Base-by-base conservation (phyloP, 37 sponge, comb jelly and placozoan genomes). In the Diacarnus erythraeanus region DNA sequence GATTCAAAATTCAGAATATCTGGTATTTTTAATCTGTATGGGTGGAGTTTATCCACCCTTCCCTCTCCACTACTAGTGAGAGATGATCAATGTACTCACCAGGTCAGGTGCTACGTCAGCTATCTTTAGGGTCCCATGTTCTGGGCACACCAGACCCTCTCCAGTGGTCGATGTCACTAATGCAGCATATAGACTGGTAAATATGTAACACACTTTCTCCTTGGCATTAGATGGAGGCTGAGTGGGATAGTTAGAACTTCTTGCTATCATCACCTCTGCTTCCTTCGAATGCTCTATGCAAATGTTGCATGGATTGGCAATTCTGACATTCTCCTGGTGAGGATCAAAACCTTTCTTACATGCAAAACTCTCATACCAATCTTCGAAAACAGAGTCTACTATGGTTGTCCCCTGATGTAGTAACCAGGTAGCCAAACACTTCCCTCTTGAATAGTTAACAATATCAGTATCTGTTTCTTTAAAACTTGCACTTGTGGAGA, bases 301-400 rank as follows among this genome's bases (percentile, higher is more conserved):
- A 31, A 26, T 8, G 0, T 78, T 57, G 37, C 92, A 92, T 0
- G 84, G 80, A 59, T 76, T 81, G 33, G 76, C 80, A 23, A 56
- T 77, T 22, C 63, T 41, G 25, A 75, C 74, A 38, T 40, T 40
- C 31, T 26, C 33, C 20, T 57, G 29, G 2, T 65, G 66, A 6
- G 34, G 66, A 1, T 84, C 74, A 23, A 74, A 79, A 17, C 80
- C 81, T 61, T 75, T 71, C 37, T 68, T 72, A 59, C 68, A 31
- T 29, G 81, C 80, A 63, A 94, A 94, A 33, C 67, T 65, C 10
- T 90, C 91, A 40, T 96, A 94, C 97, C 97, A 96, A 39, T 96
- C 95, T 33, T 90, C 92, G 64, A 96, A 89, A 8, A 96, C 87
- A 8, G 82, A 69, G 39, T 90, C 86, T 1, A 90, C 69, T 8